Conservation (phyloP, 2,113 vertebrate genomes). For the Silurus meridionalis region DNA sequence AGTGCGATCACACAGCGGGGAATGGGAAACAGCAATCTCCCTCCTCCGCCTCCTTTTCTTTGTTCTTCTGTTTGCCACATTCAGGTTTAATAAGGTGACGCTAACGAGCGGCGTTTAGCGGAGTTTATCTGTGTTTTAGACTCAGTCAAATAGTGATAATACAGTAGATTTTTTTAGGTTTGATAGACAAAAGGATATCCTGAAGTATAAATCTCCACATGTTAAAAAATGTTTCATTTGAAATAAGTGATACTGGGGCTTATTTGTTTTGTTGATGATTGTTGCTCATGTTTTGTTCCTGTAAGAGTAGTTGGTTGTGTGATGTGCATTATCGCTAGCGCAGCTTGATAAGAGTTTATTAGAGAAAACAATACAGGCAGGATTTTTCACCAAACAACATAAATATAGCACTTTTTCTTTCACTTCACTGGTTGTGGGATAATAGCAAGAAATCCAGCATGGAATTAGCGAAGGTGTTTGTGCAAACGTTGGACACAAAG, state of each 20-base stretch:
- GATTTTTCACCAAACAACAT: neutral
- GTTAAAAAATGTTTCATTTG: neutral
- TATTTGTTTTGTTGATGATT: no score
- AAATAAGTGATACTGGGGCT: neutral
- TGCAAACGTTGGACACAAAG: neutral
- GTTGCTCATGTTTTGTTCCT: neutral
- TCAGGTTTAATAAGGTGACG: constrained; percentile 58
- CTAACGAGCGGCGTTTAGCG: constrained; percentile 74
- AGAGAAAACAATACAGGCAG: no score
- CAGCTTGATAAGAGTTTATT: neutral
- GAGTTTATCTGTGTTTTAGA: constrained; percentile 66
- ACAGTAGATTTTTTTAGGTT: constrained; percentile 25
- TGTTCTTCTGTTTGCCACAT: neutral
- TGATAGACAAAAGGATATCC: neutral
- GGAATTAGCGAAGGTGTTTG: neutral
- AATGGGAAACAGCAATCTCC: constrained; percentile 52
- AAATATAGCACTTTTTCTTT: neutral
- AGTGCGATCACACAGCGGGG: constrained; percentile 37
- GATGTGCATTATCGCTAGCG: neutral
- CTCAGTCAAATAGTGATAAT: constrained; percentile 60
- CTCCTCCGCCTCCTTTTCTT: constrained; percentile 48
- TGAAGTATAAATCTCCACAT: no score
- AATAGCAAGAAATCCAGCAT: neutral
- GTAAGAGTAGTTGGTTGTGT: neutral
- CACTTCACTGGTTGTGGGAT: no score